A percentile compares a stretch with the other conserved stretches of the same genome.
Evolutionary conservation across 2,888 invertebrate genomes (phyloP).

Genomic region (Drosophila ustulata): DNA sequence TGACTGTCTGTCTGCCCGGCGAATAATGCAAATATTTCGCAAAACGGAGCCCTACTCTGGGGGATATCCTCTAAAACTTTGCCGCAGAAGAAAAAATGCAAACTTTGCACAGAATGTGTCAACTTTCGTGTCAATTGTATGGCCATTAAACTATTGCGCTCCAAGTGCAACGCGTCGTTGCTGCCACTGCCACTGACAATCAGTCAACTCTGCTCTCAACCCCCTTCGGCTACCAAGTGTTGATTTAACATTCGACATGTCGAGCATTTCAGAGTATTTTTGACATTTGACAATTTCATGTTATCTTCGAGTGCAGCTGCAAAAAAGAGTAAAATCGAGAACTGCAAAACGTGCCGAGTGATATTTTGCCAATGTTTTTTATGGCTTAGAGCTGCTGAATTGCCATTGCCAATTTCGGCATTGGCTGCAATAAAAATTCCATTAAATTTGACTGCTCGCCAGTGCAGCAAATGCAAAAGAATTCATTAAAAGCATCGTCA

Average conservation of each 20-base stretch:
- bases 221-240: conserved; percentile 4
- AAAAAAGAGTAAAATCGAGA: background rate
- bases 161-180: conserved; percentile 21
- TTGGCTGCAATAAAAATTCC: conserved; percentile 9
- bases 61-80: conserved; percentile 37
- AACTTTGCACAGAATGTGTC: conserved; percentile 51
- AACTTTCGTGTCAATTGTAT: conserved; percentile 64
- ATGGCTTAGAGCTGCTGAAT: background rate
- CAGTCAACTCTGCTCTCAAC: background rate
- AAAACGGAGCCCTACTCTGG: conserved; percentile 40
- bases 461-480: background rate
- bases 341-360: conserved; percentile 23
- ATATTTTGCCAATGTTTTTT: conserved; percentile 16
- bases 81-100: conserved; percentile 15
- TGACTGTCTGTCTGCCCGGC: conserved; percentile 8
- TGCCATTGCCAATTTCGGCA: conserved; percentile 16
- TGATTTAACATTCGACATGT: conserved; percentile 40
- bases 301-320: conserved; percentile 40
- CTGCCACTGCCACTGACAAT: conserved; percentile 14
- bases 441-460: background rate
- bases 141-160: conserved; percentile 70
- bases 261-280: conserved; percentile 43
- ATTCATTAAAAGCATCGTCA: background rate
- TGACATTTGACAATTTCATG: conserved; percentile 53
- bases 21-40: conserved; percentile 40